phyloP scores from a whole-genome alignment of 1,140 invertebrate species.

The Drosophila biarmipes region DNA sequence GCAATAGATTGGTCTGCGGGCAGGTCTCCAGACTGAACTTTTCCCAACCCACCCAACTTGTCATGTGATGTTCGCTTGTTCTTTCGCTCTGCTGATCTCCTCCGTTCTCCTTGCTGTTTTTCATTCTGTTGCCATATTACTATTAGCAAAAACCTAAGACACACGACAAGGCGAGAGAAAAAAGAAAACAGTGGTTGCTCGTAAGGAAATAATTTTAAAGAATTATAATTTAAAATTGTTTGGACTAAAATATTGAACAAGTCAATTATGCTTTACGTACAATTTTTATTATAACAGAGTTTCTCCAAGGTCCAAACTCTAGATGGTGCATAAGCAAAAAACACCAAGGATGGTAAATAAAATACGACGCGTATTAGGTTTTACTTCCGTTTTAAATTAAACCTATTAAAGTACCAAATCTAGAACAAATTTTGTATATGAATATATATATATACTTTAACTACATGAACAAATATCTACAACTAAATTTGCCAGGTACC shows the following conservation, averaged over 20 bases:
- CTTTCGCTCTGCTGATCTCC: slow-evolving; percentile 36
- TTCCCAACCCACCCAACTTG: slow-evolving; percentile 48
- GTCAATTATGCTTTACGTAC: too few relatives aligned
- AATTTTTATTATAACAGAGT: too few relatives aligned
- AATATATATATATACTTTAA: too few relatives aligned
- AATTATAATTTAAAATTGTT: background rate
- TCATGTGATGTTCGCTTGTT: slow-evolving; percentile 74
- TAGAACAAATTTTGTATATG: too few relatives aligned
- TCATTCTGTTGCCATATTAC: slow-evolving; percentile 38
- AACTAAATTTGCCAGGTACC: background rate
- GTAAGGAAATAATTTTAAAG: background rate
- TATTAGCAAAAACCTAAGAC: slow-evolving; percentile 55
- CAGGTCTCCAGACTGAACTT: slow-evolving; percentile 61
- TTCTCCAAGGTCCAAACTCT: too few relatives aligned
- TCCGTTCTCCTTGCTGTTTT: slow-evolving; percentile 16
- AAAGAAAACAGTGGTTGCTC: slow-evolving; percentile 15
- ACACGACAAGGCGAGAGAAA: slow-evolving; percentile 45
- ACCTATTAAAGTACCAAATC: too few relatives aligned
- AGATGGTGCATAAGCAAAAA: too few relatives aligned
- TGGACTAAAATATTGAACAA: too few relatives aligned
- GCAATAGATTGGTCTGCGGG: slow-evolving; percentile 45
- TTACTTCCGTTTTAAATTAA: too few relatives aligned
- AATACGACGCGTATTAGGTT: too few relatives aligned
- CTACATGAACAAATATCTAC: too few relatives aligned
- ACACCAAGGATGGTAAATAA: too few relatives aligned